phyloP scores from a whole-genome alignment of 2,888 invertebrate species.

The Thysanoteuthis rhombus region DNA sequence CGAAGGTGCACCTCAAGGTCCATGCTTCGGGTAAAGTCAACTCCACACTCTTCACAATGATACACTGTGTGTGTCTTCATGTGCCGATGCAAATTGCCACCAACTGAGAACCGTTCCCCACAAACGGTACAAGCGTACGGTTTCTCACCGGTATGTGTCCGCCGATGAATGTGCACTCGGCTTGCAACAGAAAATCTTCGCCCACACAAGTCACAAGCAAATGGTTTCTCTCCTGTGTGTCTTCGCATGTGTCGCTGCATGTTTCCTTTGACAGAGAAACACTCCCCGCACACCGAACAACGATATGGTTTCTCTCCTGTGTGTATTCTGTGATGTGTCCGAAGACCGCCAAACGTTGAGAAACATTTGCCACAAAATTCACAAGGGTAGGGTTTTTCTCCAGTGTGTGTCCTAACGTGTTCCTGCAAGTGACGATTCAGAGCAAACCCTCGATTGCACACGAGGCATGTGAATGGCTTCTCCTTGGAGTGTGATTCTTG shows the following conservation, averaged over 20 bases:
- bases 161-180: not conserved
- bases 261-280: not conserved
- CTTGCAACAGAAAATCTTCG: not conserved
- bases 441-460: too few relatives aligned
- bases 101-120: not conserved
- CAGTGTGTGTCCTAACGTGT: conserved; percentile 1
- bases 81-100: not conserved
- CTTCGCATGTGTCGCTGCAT: not conserved
- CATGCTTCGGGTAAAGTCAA: not conserved
- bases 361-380: conserved; percentile 20
- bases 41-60: conserved; percentile 13
- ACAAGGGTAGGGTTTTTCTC: conserved; percentile 20
- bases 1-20: not conserved
- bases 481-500: too few relatives aligned
- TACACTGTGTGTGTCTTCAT: conserved; percentile 12
- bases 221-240: conserved; percentile 20
- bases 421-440: not conserved
- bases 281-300: not conserved
- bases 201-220: not conserved
- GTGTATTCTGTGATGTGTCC: not conserved
- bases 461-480: too few relatives aligned
- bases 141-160: conserved; percentile 21
- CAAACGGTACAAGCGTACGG: not conserved
- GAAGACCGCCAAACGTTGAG: not conserved
- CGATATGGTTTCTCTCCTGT: conserved; percentile 16